Evolutionary conservation across 2,888 invertebrate genomes (phyloP).

Genomic region (Lepidocyrtinus sp.): DNA sequence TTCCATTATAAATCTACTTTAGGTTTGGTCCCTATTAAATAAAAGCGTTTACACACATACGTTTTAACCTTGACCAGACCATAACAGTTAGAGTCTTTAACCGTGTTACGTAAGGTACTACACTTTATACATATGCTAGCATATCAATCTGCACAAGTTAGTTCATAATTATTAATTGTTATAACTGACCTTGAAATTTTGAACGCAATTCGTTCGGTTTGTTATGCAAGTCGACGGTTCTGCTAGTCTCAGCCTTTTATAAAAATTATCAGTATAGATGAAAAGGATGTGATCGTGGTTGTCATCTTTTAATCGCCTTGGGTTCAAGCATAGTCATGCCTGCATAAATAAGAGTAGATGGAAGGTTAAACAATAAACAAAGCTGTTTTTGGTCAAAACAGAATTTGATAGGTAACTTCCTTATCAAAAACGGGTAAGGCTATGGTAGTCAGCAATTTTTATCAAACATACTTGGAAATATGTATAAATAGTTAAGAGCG

Average conservation of each 20-base stretch:
- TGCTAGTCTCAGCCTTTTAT: neutral
- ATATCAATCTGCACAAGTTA: neutral
- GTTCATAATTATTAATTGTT: neutral
- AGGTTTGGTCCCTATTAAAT: too few species aligned
- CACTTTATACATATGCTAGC: too few species aligned
- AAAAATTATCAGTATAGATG: neutral
- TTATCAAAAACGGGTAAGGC: neutral
- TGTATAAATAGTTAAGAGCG: neutral
- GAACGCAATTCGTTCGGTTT: neutral
- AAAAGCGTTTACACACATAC: too few species aligned
- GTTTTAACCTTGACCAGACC: too few species aligned
- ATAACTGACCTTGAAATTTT: neutral
- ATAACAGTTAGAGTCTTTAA: too few species aligned
- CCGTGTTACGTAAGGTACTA: too few species aligned
- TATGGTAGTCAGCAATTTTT: too few species aligned
- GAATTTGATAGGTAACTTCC: neutral
- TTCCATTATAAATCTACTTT: too few species aligned
- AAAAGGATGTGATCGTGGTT: neutral
- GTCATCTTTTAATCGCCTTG: neutral
- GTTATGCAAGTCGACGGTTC: neutral
- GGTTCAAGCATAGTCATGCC: neutral
- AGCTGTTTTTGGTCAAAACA: neutral
- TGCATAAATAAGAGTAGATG: neutral
- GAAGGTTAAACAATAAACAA: neutral
- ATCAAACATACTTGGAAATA: neutral